These are phyloP conservation scores for Ovis canadensis DNA, from an alignment of 2,113 vertebrate species.

Conservation along the genomic window DNA sequence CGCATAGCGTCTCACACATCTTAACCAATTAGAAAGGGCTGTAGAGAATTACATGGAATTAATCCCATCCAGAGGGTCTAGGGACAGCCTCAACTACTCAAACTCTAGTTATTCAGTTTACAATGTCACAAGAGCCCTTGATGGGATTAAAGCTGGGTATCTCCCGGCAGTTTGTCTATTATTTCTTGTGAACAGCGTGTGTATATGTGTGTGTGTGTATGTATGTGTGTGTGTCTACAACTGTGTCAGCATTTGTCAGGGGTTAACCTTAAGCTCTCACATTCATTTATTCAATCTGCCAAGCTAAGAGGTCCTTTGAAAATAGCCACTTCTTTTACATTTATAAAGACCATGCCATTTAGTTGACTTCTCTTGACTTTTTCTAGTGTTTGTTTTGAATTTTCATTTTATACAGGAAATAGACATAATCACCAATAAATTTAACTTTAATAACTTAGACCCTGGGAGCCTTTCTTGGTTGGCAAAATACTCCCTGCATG, in stretches of 20 bases:
- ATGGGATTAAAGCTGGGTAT: background rate
- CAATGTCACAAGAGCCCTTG: background rate
- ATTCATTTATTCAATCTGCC: background rate
- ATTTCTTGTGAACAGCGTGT: background rate
- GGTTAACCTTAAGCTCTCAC: constrained; percentile 30
- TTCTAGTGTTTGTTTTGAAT: constrained; percentile 73
- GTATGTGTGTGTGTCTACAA: background rate
- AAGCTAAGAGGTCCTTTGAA: constrained; percentile 34
- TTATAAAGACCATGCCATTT: constrained; percentile 60
- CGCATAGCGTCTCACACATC: background rate
- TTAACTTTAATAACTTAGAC: constrained; percentile 77
- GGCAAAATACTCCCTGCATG: constrained; percentile 56
- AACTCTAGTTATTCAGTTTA: constrained; percentile 11
- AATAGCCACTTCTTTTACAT: constrained; percentile 57
- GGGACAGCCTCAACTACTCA: background rate
- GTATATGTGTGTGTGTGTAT: background rate
- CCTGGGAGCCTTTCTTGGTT: constrained; percentile 71
- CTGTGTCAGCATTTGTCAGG: constrained; percentile 41
- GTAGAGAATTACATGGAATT: constrained; percentile 42
- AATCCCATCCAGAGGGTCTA: constrained; percentile 4
- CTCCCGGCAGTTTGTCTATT: background rate
- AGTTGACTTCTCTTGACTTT: constrained; percentile 71
- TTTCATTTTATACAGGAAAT: constrained; percentile 78
- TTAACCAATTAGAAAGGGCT: constrained; percentile 37
- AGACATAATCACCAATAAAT: constrained; percentile 76